Conservation (phyloP, 2,113 vertebrate species). For the Amblyopsis rosae region DNA sequence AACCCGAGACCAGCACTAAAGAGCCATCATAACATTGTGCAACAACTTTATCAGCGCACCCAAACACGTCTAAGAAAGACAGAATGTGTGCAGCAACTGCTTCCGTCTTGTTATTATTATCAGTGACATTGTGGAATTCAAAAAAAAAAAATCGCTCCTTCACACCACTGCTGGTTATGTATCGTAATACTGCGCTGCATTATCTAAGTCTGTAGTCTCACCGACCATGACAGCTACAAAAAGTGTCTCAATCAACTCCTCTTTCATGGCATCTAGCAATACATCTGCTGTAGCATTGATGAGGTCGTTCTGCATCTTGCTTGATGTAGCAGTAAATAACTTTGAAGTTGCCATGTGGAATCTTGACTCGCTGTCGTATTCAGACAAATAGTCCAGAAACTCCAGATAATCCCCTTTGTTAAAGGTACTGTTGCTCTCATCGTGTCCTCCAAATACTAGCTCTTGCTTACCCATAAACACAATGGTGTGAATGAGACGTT, state of each 20-base stretch:
- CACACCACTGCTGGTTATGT: background rate
- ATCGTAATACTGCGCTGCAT: constrained; percentile 1
- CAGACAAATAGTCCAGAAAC: background rate
- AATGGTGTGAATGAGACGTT: background rate
- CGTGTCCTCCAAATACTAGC: background rate
- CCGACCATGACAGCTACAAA: constrained; percentile 13
- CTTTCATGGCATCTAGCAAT: background rate
- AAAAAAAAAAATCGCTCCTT: constrained; percentile 14
- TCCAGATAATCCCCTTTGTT: background rate
- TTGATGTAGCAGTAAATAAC: background rate
- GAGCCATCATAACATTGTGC: constrained; percentile 19
- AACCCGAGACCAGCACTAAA: constrained; percentile 3
- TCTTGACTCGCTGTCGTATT: background rate
- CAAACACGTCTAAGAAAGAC: background rate
- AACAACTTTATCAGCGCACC: constrained; percentile 7
- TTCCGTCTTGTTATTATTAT: background rate
- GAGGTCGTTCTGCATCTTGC: constrained; percentile 5
- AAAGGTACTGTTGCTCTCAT: background rate
- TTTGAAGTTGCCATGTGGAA: background rate
- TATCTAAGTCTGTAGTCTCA: background rate
- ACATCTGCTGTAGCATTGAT: background rate
- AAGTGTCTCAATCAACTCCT: background rate
- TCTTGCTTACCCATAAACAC: background rate
- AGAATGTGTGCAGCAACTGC: background rate
- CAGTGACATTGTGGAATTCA: constrained; percentile 1